Percentiles rank a stretch among this genome's conserved stretches.
These are phyloP conservation scores for Taxidea taxus DNA, from an alignment of 2,113 vertebrate genomes.

Conservation along the genomic window DNA sequence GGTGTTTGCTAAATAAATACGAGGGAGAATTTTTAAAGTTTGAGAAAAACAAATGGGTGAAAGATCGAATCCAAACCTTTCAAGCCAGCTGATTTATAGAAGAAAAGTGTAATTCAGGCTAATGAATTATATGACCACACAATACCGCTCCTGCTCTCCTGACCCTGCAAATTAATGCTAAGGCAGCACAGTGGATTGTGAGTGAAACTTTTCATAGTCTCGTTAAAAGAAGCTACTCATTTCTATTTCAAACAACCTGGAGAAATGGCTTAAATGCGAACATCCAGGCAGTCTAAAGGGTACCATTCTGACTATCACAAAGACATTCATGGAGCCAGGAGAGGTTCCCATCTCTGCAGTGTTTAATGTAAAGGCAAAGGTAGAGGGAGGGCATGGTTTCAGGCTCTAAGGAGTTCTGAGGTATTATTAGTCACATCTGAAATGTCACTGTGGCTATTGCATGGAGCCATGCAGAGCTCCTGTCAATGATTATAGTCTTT, in stretches of 20 bases:
- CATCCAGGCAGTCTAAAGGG: not conserved
- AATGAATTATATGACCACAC: not conserved
- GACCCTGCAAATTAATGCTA: not conserved
- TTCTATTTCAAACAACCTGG: not conserved
- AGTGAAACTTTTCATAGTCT: not conserved
- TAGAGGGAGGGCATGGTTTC: accelerated
- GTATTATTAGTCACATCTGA: not conserved
- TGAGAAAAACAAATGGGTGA: not conserved
- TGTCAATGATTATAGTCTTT: not conserved
- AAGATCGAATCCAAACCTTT: not conserved
- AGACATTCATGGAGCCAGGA: not conserved
- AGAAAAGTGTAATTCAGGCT: not conserved
- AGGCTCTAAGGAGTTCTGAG: not conserved
- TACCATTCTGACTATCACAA: not conserved
- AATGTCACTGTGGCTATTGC: not conserved
- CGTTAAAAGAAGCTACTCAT: not conserved
- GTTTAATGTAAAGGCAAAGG: not conserved
- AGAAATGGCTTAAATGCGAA: not conserved
- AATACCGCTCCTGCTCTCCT: not conserved
- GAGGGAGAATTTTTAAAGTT: not conserved
- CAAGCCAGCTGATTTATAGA: not conserved
- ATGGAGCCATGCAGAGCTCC: not conserved
- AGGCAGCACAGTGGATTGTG: not conserved
- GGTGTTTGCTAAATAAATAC: not conserved
- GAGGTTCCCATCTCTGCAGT: accelerated